Percentiles rank a stretch among this genome's conserved stretches.
phyloP scores from a whole-genome alignment of 2,113 vertebrate species.

The Leptobrachium leishanense region DNA sequence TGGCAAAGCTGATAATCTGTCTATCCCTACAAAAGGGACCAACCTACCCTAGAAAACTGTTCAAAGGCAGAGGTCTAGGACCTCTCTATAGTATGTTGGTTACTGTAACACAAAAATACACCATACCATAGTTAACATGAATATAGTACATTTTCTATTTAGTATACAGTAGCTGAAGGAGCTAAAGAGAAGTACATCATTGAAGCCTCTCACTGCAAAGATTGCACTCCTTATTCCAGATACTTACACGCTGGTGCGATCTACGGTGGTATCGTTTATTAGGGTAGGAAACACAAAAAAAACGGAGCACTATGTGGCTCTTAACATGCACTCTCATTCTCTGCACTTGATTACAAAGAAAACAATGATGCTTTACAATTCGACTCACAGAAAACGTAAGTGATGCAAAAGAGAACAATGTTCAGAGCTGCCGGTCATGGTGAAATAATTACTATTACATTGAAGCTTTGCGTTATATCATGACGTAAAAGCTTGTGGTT shows the following conservation, averaged over 20 bases:
- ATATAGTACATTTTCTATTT: too few relatives aligned
- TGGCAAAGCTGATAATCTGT: too few relatives aligned
- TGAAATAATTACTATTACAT: constrained; percentile 68
- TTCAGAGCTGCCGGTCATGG: constrained; percentile 66
- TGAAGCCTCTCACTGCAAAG: too few relatives aligned
- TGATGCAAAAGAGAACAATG: constrained; percentile 65
- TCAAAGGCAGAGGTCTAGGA: too few relatives aligned
- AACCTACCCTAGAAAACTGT: too few relatives aligned
- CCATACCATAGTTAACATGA: too few relatives aligned
- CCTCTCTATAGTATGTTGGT: too few relatives aligned
- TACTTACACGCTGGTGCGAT: background rate
- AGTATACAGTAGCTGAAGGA: too few relatives aligned
- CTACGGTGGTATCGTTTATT: background rate
- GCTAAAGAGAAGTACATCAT: too few relatives aligned
- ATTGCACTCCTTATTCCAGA: background rate
- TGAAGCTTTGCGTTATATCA: constrained; percentile 53
- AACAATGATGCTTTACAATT: constrained; percentile 59
- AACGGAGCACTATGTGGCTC: background rate
- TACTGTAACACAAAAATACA: too few relatives aligned
- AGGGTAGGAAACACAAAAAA: background rate
- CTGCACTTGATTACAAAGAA: constrained; percentile 55
- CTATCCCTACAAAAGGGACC: too few relatives aligned
- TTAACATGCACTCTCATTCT: constrained; percentile 35
- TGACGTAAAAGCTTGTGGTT: constrained; percentile 51
- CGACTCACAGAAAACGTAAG: constrained; percentile 67